A percentile compares a stretch with the other conserved stretches of the same genome.
These are phyloP conservation scores for Catamblyrhynchus diadema DNA, from an alignment of 2,797 vertebrate species.

Conservation along the genomic window DNA sequence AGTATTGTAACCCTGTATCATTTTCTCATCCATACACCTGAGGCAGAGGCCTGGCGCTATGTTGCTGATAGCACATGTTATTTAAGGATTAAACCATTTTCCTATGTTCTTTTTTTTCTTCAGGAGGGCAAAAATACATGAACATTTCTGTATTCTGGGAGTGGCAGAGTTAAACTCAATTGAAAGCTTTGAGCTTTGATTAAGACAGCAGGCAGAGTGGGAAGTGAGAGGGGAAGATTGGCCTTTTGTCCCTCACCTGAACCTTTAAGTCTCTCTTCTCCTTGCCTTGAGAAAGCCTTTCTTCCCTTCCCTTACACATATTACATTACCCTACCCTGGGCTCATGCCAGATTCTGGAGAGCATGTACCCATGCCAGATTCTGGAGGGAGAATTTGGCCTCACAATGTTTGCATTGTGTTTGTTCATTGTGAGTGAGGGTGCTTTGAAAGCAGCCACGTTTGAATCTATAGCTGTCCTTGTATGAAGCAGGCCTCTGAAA, in stretches of 20 bases:
- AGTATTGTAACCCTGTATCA: not conserved
- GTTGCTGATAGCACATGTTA: not conserved
- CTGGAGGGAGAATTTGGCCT: not conserved
- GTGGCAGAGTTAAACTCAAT: not conserved
- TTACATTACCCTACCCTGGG: not conserved
- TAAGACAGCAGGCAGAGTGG: not conserved
- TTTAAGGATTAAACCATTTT: not conserved
- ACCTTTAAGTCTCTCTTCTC: not conserved
- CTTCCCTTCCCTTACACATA: not conserved
- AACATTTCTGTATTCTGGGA: not conserved
- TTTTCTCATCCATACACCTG: not conserved
- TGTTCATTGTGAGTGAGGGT: not conserved
- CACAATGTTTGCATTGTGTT: slow-evolving; percentile 25
- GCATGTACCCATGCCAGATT: not conserved
- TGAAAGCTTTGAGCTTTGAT: not conserved
- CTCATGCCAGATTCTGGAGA: not conserved
- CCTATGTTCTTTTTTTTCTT: not conserved
- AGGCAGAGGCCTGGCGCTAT: not conserved
- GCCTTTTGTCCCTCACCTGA: not conserved
- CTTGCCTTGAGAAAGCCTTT: slow-evolving; percentile 1
- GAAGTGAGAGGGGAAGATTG: not conserved
- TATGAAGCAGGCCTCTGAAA: not conserved
- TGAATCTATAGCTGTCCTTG: not conserved
- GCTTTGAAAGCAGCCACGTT: not conserved
- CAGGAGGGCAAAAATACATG: not conserved